Evolutionary conservation across 2,888 invertebrate species (phyloP), one percentile per base, ranked within the genome.

Genomic region (Cerastis rubricosa): DNA sequence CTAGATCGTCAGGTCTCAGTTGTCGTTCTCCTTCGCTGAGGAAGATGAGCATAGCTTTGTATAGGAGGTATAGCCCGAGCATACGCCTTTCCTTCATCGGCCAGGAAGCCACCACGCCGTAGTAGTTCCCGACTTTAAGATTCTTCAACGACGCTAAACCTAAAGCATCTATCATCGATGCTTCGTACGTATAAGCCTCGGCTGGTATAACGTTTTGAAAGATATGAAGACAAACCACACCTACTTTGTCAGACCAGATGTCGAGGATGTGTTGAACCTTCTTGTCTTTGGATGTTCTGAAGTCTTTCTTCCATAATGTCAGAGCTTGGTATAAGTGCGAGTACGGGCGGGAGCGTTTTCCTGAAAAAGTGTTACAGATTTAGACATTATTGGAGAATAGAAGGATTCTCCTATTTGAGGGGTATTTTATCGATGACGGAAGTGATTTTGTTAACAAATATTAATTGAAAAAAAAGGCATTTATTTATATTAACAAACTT

Each of bases 101-200:
- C 99, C 98, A 99, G 0, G 98, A 97, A 2, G 98, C 97, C 0
- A 98, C 97, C 0, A 97, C 96, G 0, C 99, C 99, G 90, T 99
- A 99, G 92, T 98, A 99, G 83, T 98, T 98, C 0, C 99, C 99
- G 51, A 96, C 94, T 90, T 98, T 98, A 29, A 97, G 94, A 94
- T 99, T 99, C 54, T 98, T 98, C 85, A 99, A 94, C 90, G 98
- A 98, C 0, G 97, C 93, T 8, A 98, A 89, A 0, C 98, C 98
- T 12, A 99, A 93, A 0, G 99, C 98, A 88, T 99, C 98, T 25
- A 99, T 99, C 97, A 99, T 99, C 17, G 98, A 98, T 0, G 99
- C 99, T 94, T 99, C 99, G 83, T 99, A 97, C 0, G 99, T 99
- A 87, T 98, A 99, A 0, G 99, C 99, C 93, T 99, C 99, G 0